Evolutionary conservation across 1,140 invertebrate species (phyloP).

Genomic region (Bombus terrestris): DNA sequence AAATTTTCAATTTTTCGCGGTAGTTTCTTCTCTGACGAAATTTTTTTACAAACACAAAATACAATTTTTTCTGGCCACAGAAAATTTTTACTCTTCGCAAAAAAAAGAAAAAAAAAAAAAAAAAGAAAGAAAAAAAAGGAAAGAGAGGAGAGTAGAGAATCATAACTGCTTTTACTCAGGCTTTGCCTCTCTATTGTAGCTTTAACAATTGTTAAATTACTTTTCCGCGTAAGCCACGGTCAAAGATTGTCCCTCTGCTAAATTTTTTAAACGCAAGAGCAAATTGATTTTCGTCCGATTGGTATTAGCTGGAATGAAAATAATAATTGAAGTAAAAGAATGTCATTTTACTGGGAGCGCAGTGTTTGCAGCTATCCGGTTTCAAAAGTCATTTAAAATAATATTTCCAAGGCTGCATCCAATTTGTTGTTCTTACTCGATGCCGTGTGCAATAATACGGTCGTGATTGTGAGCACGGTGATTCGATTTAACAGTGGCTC

Average conservation of each 20-base stretch:
- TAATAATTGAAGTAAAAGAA: background rate
- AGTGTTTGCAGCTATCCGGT: background rate
- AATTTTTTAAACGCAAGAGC: background rate
- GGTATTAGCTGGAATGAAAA: background rate
- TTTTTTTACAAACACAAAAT: background rate
- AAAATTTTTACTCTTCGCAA: background rate
- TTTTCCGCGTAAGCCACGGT: background rate
- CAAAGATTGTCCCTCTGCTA: no score
- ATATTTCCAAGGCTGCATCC: slow-evolving; percentile 28
- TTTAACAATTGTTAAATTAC: background rate
- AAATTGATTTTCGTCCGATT: background rate
- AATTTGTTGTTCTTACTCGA: slow-evolving; percentile 28
- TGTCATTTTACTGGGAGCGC: background rate
- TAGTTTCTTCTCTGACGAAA: background rate
- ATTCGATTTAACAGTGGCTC: slow-evolving; percentile 35
- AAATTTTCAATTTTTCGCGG: background rate
- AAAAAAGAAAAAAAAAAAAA: background rate
- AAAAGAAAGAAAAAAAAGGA: background rate
- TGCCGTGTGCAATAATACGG: slow-evolving; percentile 28
- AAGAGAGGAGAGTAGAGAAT: background rate
- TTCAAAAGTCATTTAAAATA: slow-evolving; percentile 20
- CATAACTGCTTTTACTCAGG: background rate
- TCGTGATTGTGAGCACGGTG: slow-evolving; percentile 32
- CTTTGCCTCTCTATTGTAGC: background rate
- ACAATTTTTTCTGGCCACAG: background rate